Evolutionary conservation across 2,888 invertebrate genomes (phyloP), one percentile per base, ranked within the genome.

Genomic region (Synergus umbraculus): DNA sequence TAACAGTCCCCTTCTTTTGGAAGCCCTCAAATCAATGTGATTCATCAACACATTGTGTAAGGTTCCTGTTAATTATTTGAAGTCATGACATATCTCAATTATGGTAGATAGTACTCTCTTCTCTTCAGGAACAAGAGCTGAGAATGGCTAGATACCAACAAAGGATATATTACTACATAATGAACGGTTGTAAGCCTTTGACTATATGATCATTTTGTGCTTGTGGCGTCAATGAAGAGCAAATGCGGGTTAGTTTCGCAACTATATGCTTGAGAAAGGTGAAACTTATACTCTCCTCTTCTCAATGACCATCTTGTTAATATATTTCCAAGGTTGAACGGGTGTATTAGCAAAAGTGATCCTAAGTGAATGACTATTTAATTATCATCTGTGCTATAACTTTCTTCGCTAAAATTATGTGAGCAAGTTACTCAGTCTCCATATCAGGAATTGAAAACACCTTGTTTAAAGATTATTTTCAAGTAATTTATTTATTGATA

Each of bases 161-260:
- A 69, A 49, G 46, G 46, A 49, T 69, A 69, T 15, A 69, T 46
- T 69, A 46, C 49, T 15, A 49, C 9, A 69, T 44, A 29, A 69
- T 46, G 69, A 29, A 49, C 49, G 69, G 69, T 29, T 69, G 22
- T 60, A 49, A 49, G 15, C 69, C 69, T 69, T 69, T 69, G 69
- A 49, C 46, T 29, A 22, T 13, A 22, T 22, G 49, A 69, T 49
- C 46, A 29, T 13, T 18, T 69, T 69, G 46, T 69, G 49, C 46
- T 46, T 46, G 44, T 69, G 15, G 22, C 46, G 49, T 29, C 60
- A 67, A 67, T 67, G 22, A 44, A 46, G 44, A 22, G 22, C 49
- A 49, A 69, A 69, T 69, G 69, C 69, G 69, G 69, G 69, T 49
- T 69, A 49, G 65, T 41, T 65, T 65, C 41, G 43, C n/a, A 3